Base-by-base conservation (phyloP, 2,888 invertebrate genomes). In the Apotomis turbidana region DNA sequence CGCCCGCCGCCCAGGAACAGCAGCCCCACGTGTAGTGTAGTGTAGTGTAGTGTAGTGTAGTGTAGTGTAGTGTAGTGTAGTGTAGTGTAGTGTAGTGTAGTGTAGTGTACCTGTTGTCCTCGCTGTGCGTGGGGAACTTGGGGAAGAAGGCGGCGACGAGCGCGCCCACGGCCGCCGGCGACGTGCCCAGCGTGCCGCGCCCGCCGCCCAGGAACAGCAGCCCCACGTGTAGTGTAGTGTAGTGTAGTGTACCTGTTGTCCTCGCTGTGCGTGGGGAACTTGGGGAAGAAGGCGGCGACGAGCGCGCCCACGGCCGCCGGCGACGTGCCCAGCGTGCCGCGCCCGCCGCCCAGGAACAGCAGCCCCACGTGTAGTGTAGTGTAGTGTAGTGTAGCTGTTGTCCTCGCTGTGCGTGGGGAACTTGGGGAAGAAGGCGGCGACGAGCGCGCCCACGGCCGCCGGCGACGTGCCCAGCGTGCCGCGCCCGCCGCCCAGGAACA, bases 361-460 rank as follows among this genome's bases (percentile, higher is more conserved):
- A 99, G 94, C 0, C 41, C 98, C 98, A 6, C 99, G 15, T 15
- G 15, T 15, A 15, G 15, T 15, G 15, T 15, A 15, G 15, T 15
- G 15, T 15, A 41, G 4, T 41, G 41, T 5, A 6, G 1, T 12
- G 68, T 81, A 97, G 97, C 98, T 96, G 87, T 99, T 99, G 82
- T 99, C 99, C 83, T 97, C 98, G 81, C 98, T 98, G 84, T 98
- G 98, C 0, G 97, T 98, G 15, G 99, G 99, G 89, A 98, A 99
- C 87, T 99, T 98, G 0, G 99, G 99, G 90, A 98, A 99, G 86
- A 99, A 97, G 0, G 99, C 97, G 79, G 98, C 97, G 57, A 99
- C 93, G 74, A 99, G 90, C 0, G 98, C 97, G 0, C 98, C 99
- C 8, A 99, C 95, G 0, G 98, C 96, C 51, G 96, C 95, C 2